Percentiles rank a stretch among this genome's conserved stretches.
Evolutionary conservation across 2,113 vertebrate species (phyloP).

Genomic region (Hemiscyllium ocellatum): DNA sequence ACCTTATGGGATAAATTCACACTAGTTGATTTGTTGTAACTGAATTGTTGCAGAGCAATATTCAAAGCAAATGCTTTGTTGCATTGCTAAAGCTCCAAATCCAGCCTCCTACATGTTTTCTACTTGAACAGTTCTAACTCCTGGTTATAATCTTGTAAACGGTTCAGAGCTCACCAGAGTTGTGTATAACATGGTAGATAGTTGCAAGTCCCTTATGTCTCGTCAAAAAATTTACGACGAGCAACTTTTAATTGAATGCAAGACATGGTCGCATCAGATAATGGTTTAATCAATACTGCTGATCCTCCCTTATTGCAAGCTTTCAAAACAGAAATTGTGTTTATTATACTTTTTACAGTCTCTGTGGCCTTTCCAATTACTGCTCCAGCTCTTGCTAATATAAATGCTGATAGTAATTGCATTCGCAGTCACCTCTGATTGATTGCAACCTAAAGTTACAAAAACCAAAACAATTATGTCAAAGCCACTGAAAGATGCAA

Average conservation of each 20-base stretch:
- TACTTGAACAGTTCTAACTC: background rate
- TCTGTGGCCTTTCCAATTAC: constrained; percentile 69
- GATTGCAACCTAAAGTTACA: constrained; percentile 81
- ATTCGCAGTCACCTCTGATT: constrained; percentile 72
- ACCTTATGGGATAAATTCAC: background rate
- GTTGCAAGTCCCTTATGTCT: background rate
- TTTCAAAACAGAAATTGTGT: constrained; percentile 54
- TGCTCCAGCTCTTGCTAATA: constrained; percentile 62
- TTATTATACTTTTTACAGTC: constrained; percentile 70
- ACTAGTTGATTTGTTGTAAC: background rate
- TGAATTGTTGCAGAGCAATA: background rate
- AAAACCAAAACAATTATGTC: constrained; percentile 67
- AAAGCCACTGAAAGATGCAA: constrained; percentile 57
- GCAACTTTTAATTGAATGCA: constrained; percentile 32
- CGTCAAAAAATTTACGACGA: constrained; percentile 32
- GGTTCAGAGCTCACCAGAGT: background rate
- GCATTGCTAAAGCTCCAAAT: background rate
- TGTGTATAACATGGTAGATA: background rate
- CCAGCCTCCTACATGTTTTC: background rate
- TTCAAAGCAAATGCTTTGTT: background rate
- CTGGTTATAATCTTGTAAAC: constrained; percentile 27
- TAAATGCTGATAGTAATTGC: constrained; percentile 72
- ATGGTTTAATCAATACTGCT: constrained; percentile 57
- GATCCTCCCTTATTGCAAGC: constrained; percentile 59
- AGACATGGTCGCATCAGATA: constrained; percentile 55